These are phyloP conservation scores for Sialia sialis DNA, from an alignment of 2,113 vertebrate genomes.

Conservation along the genomic window DNA sequence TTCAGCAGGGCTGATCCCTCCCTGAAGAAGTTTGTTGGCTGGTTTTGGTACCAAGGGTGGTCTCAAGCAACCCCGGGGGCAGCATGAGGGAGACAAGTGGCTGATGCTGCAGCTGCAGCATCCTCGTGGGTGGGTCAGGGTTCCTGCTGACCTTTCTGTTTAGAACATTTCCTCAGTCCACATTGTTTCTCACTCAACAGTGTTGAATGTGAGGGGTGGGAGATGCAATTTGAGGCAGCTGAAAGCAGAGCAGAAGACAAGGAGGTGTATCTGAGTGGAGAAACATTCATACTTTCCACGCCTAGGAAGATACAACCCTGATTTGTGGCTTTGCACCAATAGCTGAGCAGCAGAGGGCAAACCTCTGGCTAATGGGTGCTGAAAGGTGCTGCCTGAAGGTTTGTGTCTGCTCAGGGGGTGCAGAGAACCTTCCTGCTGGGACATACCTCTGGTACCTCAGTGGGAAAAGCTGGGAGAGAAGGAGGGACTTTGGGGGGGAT, in stretches of 20 bases:
- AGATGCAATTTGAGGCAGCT: background rate
- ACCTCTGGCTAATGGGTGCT: background rate
- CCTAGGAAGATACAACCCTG: background rate
- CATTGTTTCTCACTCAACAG: background rate
- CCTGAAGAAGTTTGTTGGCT: background rate
- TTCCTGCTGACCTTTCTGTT: background rate
- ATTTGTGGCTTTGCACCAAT: background rate
- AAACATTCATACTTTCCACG: background rate
- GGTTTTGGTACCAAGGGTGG: background rate
- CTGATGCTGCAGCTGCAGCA: background rate
- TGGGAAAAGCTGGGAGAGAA: background rate
- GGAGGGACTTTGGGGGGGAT: background rate
- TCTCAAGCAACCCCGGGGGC: background rate
- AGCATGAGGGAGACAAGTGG: fast-evolving
- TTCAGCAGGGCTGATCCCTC: background rate
- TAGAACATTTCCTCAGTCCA: fast-evolving
- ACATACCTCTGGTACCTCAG: background rate
- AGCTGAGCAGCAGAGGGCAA: background rate
- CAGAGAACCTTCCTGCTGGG: background rate
- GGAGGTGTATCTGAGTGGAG: background rate
- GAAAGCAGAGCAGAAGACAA: background rate
- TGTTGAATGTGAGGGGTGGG: fast-evolving
- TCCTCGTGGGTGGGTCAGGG: fast-evolving
- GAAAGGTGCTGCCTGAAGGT: background rate
- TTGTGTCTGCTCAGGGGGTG: background rate